phyloP scores from a whole-genome alignment of 2,888 invertebrate species.

The Ophion obscuratus region DNA sequence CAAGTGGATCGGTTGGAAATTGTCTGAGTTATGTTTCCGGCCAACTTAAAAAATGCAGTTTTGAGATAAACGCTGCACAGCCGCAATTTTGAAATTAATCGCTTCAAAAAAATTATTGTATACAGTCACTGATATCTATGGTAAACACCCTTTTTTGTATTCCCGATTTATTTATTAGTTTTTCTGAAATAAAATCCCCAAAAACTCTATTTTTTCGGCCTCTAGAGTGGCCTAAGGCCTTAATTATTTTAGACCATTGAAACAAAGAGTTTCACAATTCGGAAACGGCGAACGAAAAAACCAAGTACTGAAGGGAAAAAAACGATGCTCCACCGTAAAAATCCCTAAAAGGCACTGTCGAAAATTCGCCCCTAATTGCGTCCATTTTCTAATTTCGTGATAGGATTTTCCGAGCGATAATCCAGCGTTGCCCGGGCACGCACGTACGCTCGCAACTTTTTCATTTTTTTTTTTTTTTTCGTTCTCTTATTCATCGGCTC shows the following conservation, averaged over 20 bases:
- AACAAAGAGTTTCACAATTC: background rate
- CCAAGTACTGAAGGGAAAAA: background rate
- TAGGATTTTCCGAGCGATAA: slow-evolving; percentile 7
- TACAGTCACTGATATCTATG: no score
- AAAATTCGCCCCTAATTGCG: background rate
- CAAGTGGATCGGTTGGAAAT: no score
- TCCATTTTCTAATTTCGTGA: background rate
- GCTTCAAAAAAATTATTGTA: no score
- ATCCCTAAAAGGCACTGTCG: background rate
- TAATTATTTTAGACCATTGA: background rate
- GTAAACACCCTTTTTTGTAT: no score
- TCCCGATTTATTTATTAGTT: no score
- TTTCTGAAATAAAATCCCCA: no score
- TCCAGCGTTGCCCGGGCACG: background rate
- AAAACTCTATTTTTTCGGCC: no score
- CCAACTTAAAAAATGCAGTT: no score
- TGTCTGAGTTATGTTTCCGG: no score
- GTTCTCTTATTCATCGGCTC: background rate
- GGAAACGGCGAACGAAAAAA: background rate
- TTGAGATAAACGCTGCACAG: no score
- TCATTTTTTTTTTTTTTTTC: background rate
- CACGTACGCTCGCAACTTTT: background rate
- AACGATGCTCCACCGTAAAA: background rate
- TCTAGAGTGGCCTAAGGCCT: background rate
- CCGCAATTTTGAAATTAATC: no score